A percentile compares a stretch with the other conserved stretches of the same genome.
Conservation (phyloP, 2,797 vertebrate species). For the Neosilurus mollespiculum region DNA sequence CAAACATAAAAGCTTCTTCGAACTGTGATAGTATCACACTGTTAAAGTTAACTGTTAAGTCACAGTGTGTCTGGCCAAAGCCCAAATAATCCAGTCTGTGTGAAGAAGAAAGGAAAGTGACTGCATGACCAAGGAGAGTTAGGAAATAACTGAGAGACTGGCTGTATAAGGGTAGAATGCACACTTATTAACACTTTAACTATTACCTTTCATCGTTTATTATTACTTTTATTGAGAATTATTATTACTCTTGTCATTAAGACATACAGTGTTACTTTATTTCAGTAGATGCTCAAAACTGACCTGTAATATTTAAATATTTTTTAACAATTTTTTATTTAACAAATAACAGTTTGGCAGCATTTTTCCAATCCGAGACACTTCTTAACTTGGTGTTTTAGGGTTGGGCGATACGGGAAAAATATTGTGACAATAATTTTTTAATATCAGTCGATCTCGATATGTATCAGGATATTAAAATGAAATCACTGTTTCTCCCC, state of each 20-base stretch:
- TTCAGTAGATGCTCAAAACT: neutral
- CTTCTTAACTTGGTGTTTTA: neutral
- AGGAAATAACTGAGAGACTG: neutral
- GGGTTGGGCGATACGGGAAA: no score
- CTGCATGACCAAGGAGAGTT: neutral
- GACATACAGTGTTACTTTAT: neutral
- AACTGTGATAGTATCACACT: neutral
- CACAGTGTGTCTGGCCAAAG: conserved; percentile 10
- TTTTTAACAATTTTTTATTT: no score
- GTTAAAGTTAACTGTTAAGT: conserved; percentile 21
- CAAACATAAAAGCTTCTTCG: neutral
- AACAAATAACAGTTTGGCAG: neutral
- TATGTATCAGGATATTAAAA: no score
- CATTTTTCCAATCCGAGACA: no score
- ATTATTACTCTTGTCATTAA: neutral
- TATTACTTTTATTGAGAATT: neutral
- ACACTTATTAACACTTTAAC: neutral
- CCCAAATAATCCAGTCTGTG: neutral
- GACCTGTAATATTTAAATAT: neutral
- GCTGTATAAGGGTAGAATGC: conserved; percentile 1
- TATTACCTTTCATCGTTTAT: neutral
- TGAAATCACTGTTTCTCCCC: no score
- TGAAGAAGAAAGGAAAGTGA: conserved; percentile 17
- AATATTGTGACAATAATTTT: no score
- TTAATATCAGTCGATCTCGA: no score